Percentiles rank a stretch among this genome's conserved stretches.
These are phyloP conservation scores for Drosophila maculinotata DNA, from an alignment of 2,888 invertebrate species.

Conservation along the genomic window DNA sequence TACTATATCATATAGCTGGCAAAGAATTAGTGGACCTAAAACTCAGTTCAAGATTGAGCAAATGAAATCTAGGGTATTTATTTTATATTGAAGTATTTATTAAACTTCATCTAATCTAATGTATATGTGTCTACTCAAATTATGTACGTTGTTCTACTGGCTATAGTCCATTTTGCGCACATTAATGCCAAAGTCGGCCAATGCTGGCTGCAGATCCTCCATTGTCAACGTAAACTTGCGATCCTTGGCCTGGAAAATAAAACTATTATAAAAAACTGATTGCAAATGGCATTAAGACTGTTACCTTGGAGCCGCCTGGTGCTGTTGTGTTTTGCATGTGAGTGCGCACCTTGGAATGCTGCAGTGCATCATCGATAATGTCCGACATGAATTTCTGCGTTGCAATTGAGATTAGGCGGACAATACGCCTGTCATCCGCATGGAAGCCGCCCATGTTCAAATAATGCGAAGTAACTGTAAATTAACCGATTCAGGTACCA, in stretches of 20 bases:
- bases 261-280: neutral
- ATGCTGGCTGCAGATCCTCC: conserved; percentile 97
- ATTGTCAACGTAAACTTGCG: conserved; percentile 95
- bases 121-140: neutral
- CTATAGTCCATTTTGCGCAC: conserved; percentile 89
- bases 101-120: conserved; percentile 1
- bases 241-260: conserved; percentile 86
- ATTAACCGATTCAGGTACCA: too few species aligned
- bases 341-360: conserved; percentile 96
- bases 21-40: too few species aligned
- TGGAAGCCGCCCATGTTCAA: conserved; percentile 92
- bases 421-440: conserved; percentile 94
- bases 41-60: neutral
- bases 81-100: neutral
- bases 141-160: conserved; percentile 41
- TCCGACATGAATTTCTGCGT: conserved; percentile 99
- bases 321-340: conserved; percentile 60
- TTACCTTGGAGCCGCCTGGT: conserved; percentile 60
- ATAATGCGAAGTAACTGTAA: conserved; percentile 61
- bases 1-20: too few species aligned
- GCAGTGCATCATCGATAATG: conserved; percentile 97
- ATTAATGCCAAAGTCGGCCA: conserved; percentile 97
- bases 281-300: too few species aligned
- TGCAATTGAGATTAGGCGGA: conserved; percentile 96
- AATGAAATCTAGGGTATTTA: neutral